Evolutionary conservation across 2,797 vertebrate species (phyloP), one percentile per base, ranked within the genome.

Genomic region (Orientallactaga sibirica): DNA sequence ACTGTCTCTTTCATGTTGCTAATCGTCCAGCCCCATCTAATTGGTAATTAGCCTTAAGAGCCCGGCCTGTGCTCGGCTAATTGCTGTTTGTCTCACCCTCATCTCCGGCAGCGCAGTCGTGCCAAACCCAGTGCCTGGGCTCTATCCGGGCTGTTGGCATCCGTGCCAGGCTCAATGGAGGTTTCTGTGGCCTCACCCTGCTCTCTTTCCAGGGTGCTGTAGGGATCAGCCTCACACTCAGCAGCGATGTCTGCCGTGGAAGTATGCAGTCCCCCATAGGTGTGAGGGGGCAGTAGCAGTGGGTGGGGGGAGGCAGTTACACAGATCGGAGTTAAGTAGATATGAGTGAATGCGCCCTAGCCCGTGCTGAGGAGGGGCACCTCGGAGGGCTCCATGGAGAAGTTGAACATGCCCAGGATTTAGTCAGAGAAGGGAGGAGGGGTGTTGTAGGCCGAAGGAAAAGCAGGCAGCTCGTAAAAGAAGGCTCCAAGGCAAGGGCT

Each of bases 31-130:
- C 96, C 97, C 96, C 52, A 64, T 95, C 96, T 96, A 97, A 97
- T 97, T 97, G 97, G 94, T 98, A 98, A 98, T 98, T 98, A 98
- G 97, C 94, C 94, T 95, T 95, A 96, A 97, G 93, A 97, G 96
- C 92, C 95, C 95, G 96, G 96, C 95, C 96, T 88, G 96, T 94
- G 96, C 96, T 90, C 80, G 93, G 94, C 96, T 98, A 98, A 98
- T 98, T 98, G 96, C 95, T 91, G 97, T 96, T 97, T 95, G 95
- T 97, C 96, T 97, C 96, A 88, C 95, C 92, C 95, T 95, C 96
- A 96, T 97, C 97, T 97, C 97, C 87, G 94, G 96, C 96, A 68
- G 88, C 55, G 3, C 94, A 95, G 94, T 55, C 0, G 80, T 97
- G 96, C 97, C 97, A 97, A 61, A 48, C 84, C 25, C 95, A 12